A percentile compares a stretch with the other conserved stretches of the same genome.
phyloP scores from a whole-genome alignment of 2,797 vertebrate species.

The Mastacembelus armatus region DNA sequence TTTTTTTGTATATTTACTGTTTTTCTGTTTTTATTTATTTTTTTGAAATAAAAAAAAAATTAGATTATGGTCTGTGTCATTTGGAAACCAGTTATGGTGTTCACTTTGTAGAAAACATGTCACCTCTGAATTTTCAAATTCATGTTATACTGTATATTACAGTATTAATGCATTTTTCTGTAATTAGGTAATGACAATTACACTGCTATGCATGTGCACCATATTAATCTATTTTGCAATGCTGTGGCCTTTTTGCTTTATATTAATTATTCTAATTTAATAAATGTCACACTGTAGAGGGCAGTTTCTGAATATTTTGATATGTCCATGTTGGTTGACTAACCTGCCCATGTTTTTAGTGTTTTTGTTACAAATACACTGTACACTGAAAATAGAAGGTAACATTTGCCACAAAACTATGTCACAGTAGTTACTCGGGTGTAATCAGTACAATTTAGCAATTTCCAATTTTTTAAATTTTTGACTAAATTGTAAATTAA shows the following conservation, averaged over 20 bases:
- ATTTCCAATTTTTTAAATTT: too few species aligned
- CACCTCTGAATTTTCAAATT: slow-evolving; percentile 32
- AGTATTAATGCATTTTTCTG: slow-evolving; percentile 52
- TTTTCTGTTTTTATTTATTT: slow-evolving; percentile 71
- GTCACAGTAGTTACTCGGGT: too few species aligned
- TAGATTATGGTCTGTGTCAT: slow-evolving; percentile 70
- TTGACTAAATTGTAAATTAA: too few species aligned
- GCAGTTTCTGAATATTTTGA: too few species aligned
- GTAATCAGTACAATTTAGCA: too few species aligned
- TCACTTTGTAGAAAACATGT: slow-evolving; percentile 21
- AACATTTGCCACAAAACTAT: too few species aligned
- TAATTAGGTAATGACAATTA: slow-evolving; percentile 22
- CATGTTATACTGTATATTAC: slow-evolving; percentile 71
- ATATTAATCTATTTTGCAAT: slow-evolving; percentile 24
- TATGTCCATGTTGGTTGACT: too few species aligned
- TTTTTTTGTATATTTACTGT: slow-evolving; percentile 62
- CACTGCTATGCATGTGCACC: slow-evolving; percentile 13
- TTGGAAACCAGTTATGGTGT: slow-evolving; percentile 55
- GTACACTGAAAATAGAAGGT: too few species aligned
- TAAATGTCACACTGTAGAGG: too few species aligned
- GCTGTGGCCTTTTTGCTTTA: slow-evolving; percentile 6
- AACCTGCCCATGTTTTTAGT: too few species aligned
- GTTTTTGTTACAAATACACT: too few species aligned
- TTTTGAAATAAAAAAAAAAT: slow-evolving; percentile 80
- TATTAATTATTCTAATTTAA: too few species aligned